Conservation (phyloP, 2,113 vertebrate species). For the Cromileptes altivelis region DNA sequence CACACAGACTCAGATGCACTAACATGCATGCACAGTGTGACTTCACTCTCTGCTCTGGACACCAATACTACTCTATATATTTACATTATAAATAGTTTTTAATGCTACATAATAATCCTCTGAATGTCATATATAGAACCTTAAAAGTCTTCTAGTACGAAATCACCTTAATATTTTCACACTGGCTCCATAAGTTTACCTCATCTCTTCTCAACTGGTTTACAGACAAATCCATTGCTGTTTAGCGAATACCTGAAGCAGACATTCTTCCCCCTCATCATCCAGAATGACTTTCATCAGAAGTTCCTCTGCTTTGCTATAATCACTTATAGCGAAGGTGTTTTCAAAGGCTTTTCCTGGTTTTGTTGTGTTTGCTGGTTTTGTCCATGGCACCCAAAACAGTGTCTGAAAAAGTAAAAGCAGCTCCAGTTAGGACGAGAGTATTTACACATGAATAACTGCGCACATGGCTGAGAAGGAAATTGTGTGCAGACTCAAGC, state of each 20-base stretch:
- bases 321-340: neutral
- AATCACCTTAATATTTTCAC: too few relatives aligned
- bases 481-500: neutral
- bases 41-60: too few relatives aligned
- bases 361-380: neutral
- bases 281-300: neutral
- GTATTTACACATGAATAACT: slow-evolving; percentile 3
- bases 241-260: neutral
- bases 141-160: too few relatives aligned
- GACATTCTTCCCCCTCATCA: neutral
- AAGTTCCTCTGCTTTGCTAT: neutral
- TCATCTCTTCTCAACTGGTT: too few relatives aligned
- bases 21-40: too few relatives aligned
- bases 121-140: too few relatives aligned
- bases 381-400: neutral
- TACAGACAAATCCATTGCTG: too few relatives aligned
- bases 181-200: too few relatives aligned
- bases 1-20: too few relatives aligned
- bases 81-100: too few relatives aligned
- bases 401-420: neutral
- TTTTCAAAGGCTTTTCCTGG: neutral
- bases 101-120: too few relatives aligned
- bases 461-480: neutral
- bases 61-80: too few relatives aligned
- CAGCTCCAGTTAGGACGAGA: neutral